Evolutionary conservation across 2,113 vertebrate genomes (phyloP), one percentile per base, ranked within the genome.

Genomic region (Bostrychus sinensis): DNA sequence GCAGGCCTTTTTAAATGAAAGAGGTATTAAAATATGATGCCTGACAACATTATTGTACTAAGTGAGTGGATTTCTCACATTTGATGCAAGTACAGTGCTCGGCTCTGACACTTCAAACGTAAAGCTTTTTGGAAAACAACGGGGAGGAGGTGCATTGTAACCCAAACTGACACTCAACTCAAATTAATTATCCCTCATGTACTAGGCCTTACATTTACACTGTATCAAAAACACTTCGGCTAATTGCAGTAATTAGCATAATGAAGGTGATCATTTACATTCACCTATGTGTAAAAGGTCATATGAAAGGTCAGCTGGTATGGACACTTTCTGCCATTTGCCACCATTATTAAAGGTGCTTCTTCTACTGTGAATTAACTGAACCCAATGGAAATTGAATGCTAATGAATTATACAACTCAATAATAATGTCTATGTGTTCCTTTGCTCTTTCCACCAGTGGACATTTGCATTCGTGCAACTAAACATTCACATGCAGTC

Each of bases 1-100:
- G 48, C 46, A 61, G 25, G 37, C 41, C 45, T 42, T 17, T 77
- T 78, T 67, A 65, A 70, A 86, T 57, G 56, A 62, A 74, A 74
- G 5, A 34, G 7, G 58, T 13, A 65, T 72, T 46, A 66, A 72
- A 63, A 64, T 50, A 19, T 20, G 26, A 46, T 19, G 11, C 11
- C n/a, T 66, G 59, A 55, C 53, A 36, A 55, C 10, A 36, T 17
- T 20, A 36, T 14, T 19, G 53, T 22, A 14, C 11, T 19, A 20
- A 55, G 1, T n/a, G 26, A 3, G 30, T 12, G n/a, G 30, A 36
- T 36, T 19, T n/a, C 53, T 55, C 30, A 55, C 26, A 55, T 55
- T 30, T 55, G 53, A 20, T 2, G 28, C 30, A 2, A 36, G 2
- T 6, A 13, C n/a, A 3, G 28, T 11, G 28, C 8, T 7, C n/a